Conservation (phyloP, 2,888 invertebrate species). For the Phaedon cochleariae region DNA sequence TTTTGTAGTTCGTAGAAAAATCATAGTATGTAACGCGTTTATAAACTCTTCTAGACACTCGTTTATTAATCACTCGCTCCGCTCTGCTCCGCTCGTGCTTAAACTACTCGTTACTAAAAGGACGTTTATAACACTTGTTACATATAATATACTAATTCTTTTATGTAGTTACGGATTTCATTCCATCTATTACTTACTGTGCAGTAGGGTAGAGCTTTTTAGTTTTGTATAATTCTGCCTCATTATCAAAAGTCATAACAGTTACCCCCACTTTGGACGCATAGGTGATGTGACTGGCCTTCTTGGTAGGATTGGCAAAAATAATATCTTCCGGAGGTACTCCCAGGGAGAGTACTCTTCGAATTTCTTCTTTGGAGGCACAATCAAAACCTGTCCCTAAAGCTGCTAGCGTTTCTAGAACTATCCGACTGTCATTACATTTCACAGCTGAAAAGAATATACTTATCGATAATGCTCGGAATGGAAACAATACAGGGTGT, state of each 20-base stretch:
- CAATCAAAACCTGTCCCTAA: conserved; percentile 71
- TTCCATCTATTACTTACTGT: conserved; percentile 55
- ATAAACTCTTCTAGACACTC: too few relatives aligned
- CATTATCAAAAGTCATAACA: conserved; percentile 68
- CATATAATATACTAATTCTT: too few relatives aligned
- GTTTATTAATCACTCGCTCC: too few relatives aligned
- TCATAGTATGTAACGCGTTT: too few relatives aligned
- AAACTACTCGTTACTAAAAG: too few relatives aligned
- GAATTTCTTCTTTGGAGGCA: conserved; percentile 68
- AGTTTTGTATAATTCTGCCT: conserved; percentile 67
- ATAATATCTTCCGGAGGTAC: conserved; percentile 65
- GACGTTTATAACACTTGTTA: too few relatives aligned
- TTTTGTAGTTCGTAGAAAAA: too few relatives aligned
- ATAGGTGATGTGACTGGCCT: conserved; percentile 64
- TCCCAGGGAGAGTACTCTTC: conserved; percentile 63
- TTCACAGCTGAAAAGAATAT: conserved; percentile 65
- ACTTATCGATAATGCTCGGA: too few relatives aligned
- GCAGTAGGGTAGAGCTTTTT: conserved; percentile 64
- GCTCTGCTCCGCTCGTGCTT: too few relatives aligned
- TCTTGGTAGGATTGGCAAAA: conserved; percentile 70
- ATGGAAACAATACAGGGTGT: too few relatives aligned
- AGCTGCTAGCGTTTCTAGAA: conserved; percentile 62
- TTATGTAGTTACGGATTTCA: too few relatives aligned
- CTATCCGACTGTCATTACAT: conserved; percentile 67
- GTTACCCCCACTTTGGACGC: conserved; percentile 64